phyloP scores from a whole-genome alignment of 2,888 invertebrate species.

The Caenorhabditis sp. region DNA sequence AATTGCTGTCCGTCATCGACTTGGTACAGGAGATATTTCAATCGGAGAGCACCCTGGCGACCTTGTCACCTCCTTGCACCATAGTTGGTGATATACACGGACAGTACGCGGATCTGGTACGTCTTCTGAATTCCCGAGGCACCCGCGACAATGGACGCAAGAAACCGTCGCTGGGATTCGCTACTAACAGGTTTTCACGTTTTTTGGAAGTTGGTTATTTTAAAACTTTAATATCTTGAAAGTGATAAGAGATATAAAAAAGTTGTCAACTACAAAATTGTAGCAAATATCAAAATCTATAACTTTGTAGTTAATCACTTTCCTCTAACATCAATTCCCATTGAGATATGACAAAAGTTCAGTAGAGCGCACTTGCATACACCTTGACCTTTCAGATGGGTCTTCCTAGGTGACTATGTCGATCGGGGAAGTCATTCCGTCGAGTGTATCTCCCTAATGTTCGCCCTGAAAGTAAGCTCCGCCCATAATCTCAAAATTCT shows the following conservation, averaged over 20 bases:
- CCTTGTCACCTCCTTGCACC: constrained; percentile 30
- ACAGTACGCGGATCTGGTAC: constrained; percentile 44
- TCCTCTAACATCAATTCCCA: too few relatives aligned
- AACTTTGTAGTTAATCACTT: too few relatives aligned
- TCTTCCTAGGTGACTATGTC: constrained; percentile 65
- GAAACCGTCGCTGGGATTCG: constrained; percentile 7
- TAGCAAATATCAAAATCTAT: too few relatives aligned
- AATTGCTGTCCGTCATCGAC: constrained; percentile 18
- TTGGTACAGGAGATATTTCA: constrained; percentile 30
- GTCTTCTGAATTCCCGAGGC: constrained; percentile 32
- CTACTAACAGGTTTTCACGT: constrained; percentile 19
- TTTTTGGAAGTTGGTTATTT: too few relatives aligned
- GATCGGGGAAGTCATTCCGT: constrained; percentile 58
- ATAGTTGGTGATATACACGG: constrained; percentile 64
- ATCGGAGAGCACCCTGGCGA: constrained; percentile 32
- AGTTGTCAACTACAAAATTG: constrained; percentile 1
- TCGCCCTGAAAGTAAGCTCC: constrained; percentile 39
- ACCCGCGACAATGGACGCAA: constrained; percentile 1
- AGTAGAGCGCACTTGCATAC: constrained; percentile 1
- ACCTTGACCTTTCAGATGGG: constrained; percentile 29
- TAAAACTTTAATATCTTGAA: too few relatives aligned
- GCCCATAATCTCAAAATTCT: neutral
- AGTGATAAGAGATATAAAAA: too few relatives aligned
- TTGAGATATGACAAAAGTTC: too few relatives aligned
- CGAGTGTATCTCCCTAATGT: constrained; percentile 60